phyloP scores from a whole-genome alignment of 2,113 vertebrate species.

The Ceuthmochares aereus region DNA sequence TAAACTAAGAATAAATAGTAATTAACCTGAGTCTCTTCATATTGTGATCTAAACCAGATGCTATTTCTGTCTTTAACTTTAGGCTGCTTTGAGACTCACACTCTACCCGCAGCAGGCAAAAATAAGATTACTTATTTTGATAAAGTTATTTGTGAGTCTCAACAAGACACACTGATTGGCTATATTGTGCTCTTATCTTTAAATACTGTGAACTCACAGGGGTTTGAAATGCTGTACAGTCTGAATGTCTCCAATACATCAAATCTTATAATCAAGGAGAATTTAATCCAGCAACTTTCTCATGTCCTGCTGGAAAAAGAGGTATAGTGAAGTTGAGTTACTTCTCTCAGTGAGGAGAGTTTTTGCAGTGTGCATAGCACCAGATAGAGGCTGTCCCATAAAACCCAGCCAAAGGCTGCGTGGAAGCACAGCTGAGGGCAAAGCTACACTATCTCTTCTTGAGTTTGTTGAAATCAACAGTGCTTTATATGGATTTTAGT shows the following conservation, averaged over 20 bases:
- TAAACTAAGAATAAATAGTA: slow-evolving; percentile 44
- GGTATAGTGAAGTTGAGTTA: not conserved
- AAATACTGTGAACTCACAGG: not conserved
- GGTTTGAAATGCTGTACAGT: not conserved
- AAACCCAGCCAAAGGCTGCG: not conserved
- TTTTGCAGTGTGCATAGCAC: accelerated
- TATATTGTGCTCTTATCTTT: not conserved
- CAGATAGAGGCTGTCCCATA: not conserved
- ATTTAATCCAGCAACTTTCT: not conserved
- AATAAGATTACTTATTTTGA: slow-evolving; percentile 14
- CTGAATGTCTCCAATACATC: not conserved
- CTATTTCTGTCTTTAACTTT: slow-evolving; percentile 25
- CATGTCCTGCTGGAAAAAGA: not conserved
- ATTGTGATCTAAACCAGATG: slow-evolving; percentile 41
- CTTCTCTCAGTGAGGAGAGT: not conserved
- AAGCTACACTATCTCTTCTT: not conserved
- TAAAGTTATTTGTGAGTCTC: slow-evolving; percentile 7
- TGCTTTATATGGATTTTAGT: not conserved
- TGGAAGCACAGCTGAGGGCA: accelerated
- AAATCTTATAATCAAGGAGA: not conserved
- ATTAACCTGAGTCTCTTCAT: slow-evolving; percentile 18
- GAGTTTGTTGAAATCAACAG: not conserved
- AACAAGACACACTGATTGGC: not conserved
- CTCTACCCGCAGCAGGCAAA: not conserved
- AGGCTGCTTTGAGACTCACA: slow-evolving; percentile 4